phyloP scores from a whole-genome alignment of 2,888 invertebrate species.

The Pristionchus arcanus region DNA sequence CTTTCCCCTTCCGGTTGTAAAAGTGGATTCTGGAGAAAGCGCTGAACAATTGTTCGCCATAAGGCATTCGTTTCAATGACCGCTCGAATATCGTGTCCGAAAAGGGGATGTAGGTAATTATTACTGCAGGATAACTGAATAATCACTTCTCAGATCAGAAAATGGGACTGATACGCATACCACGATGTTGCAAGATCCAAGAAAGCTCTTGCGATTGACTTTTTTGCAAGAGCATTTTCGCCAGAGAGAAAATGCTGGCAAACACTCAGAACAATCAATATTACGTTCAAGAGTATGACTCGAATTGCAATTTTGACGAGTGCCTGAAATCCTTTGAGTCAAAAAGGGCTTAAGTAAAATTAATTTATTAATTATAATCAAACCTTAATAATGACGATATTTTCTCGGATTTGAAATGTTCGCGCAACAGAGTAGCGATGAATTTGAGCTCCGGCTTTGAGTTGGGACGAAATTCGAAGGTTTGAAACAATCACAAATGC shows the following conservation, averaged over 20 bases:
- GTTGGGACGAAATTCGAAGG: background rate
- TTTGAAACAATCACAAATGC: background rate
- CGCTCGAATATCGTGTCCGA: background rate
- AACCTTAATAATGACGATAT: background rate
- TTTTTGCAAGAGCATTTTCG: background rate
- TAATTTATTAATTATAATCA: background rate
- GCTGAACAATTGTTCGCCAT: background rate
- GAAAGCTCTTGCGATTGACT: background rate
- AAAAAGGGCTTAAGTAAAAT: background rate
- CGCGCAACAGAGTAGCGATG: background rate
- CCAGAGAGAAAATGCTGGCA: background rate
- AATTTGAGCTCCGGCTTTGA: background rate
- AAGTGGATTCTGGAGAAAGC: background rate
- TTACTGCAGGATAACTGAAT: background rate
- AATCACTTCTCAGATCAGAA: background rate
- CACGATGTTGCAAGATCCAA: background rate
- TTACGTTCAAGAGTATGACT: background rate
- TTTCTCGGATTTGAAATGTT: conserved; percentile 12
- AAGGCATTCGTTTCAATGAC: background rate
- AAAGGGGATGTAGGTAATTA: background rate
- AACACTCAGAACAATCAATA: background rate
- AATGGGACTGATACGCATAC: too few relatives aligned
- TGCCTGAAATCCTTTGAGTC: background rate
- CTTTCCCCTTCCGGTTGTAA: background rate
- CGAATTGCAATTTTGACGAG: background rate